A percentile compares a stretch with the other conserved stretches of the same genome.
These are phyloP conservation scores for Atherinosoma microstoma DNA, from an alignment of 2,797 vertebrate species.

Conservation along the genomic window DNA sequence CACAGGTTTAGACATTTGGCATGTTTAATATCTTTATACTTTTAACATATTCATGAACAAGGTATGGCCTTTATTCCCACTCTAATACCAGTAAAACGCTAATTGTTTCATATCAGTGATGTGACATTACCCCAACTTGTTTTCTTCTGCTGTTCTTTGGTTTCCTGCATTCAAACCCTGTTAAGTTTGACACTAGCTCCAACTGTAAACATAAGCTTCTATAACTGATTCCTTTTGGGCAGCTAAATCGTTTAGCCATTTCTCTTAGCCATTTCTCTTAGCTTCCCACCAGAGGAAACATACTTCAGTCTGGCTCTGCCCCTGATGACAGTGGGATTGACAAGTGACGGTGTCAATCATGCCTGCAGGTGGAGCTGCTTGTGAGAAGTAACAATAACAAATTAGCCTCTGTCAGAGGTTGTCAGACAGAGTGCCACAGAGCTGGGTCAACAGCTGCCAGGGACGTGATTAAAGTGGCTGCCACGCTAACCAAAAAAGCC, in stretches of 20 bases:
- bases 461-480: constrained; percentile 67
- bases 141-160: not conserved
- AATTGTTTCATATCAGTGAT: not conserved
- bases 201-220: not conserved
- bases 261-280: too few relatives aligned
- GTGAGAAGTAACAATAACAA: constrained; percentile 48
- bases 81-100: not conserved
- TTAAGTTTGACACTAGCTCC: not conserved
- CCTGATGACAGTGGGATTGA: constrained; percentile 47
- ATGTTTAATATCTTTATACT: too few relatives aligned
- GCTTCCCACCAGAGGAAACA: constrained; percentile 2
- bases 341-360: constrained; percentile 51
- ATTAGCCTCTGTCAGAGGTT: constrained; percentile 74
- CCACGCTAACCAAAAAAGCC: constrained; percentile 51
- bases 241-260: too few relatives aligned
- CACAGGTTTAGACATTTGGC: too few relatives aligned
- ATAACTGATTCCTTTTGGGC: not conserved
- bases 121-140: not conserved
- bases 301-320: constrained; percentile 11
- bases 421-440: constrained; percentile 51
- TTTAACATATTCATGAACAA: too few relatives aligned
- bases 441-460: constrained; percentile 69
- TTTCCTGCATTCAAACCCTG: not conserved
- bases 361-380: constrained; percentile 60
- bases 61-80: not conserved